Evolutionary conservation across 2,888 invertebrate species (phyloP).

Genomic region (Marronus borbonicus): DNA sequence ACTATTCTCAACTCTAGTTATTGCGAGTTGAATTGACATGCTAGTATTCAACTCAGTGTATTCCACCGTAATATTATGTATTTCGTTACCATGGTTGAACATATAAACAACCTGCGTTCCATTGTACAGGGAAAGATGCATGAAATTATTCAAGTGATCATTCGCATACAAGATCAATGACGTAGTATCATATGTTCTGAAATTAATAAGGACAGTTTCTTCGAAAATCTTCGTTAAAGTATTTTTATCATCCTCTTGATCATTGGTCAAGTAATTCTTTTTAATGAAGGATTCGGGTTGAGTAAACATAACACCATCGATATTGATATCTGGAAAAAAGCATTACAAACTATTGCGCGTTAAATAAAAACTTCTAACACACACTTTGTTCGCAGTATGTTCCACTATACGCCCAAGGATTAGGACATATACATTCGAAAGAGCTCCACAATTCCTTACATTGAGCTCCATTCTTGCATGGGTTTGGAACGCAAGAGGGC

Average conservation of each 20-base stretch:
- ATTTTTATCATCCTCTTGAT: constrained; percentile 73
- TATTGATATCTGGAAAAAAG: constrained; percentile 83
- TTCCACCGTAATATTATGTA: constrained; percentile 84
- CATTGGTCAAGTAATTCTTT: constrained; percentile 79
- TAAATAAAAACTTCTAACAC: neutral
- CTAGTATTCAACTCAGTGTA: constrained; percentile 84
- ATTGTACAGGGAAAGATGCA: constrained; percentile 88
- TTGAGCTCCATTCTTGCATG: constrained; percentile 91
- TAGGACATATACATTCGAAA: constrained; percentile 93
- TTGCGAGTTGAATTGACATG: constrained; percentile 90
- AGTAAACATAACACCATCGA: constrained; percentile 90
- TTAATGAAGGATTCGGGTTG: constrained; percentile 85
- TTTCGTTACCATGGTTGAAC: constrained; percentile 87
- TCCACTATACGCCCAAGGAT: constrained; percentile 94
- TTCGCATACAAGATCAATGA: constrained; percentile 91
- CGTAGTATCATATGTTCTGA: constrained; percentile 88
- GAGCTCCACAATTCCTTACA: constrained; percentile 95
- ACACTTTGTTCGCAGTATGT: constrained; percentile 92
- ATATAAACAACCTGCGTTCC: constrained; percentile 87
- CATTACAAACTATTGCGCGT: no score
- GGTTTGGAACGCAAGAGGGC: constrained; percentile 94
- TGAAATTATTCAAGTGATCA: constrained; percentile 94
- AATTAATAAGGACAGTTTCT: constrained; percentile 88
- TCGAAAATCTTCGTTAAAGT: constrained; percentile 82
- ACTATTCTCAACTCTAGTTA: constrained; percentile 80